Percentiles rank a stretch among this genome's conserved stretches.
Conservation (phyloP, 35 echinoderm and acorn worm genomes). For the Apostichopus californicus region DNA sequence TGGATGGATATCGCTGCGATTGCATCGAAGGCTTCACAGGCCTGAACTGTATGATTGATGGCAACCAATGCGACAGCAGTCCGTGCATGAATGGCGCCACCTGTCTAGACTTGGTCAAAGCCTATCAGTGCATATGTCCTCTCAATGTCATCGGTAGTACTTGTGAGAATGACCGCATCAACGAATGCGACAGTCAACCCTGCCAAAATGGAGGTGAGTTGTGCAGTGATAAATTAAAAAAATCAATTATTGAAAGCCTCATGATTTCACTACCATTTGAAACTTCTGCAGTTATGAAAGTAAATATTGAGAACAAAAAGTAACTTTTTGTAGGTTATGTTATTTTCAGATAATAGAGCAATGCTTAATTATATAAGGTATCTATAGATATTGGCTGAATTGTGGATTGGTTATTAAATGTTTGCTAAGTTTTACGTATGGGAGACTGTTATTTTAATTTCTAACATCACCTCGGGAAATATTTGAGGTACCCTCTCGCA, state of each 20-base stretch:
- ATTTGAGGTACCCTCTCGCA: too few relatives aligned
- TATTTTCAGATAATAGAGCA: too few relatives aligned
- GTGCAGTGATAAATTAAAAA: too few relatives aligned
- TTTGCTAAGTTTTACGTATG: too few relatives aligned
- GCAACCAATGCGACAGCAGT: conserved; percentile 52
- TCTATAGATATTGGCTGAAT: too few relatives aligned
- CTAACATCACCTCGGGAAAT: too few relatives aligned
- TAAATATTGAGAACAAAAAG: not conserved
- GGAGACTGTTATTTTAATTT: too few relatives aligned
- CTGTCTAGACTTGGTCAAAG: conserved; percentile 85
- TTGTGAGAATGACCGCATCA: conserved; percentile 73
- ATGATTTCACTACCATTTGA: too few relatives aligned
- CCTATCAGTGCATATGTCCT: conserved; percentile 83
- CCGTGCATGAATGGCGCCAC: conserved; percentile 75
- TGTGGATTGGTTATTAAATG: too few relatives aligned
- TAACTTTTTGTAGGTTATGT: not conserved
- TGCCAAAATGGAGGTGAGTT: conserved; percentile 82
- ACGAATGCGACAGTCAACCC: conserved; percentile 83
- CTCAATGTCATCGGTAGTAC: conserved; percentile 60
- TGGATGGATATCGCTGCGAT: conserved; percentile 52
- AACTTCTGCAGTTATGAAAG: not conserved
- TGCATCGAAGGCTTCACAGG: conserved; percentile 54
- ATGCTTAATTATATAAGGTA: too few relatives aligned
- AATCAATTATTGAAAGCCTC: too few relatives aligned
- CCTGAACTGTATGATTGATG: conserved; percentile 45